Evolutionary conservation across 1,140 invertebrate species (phyloP).

Genomic region (Gyrodactylus salaris): DNA sequence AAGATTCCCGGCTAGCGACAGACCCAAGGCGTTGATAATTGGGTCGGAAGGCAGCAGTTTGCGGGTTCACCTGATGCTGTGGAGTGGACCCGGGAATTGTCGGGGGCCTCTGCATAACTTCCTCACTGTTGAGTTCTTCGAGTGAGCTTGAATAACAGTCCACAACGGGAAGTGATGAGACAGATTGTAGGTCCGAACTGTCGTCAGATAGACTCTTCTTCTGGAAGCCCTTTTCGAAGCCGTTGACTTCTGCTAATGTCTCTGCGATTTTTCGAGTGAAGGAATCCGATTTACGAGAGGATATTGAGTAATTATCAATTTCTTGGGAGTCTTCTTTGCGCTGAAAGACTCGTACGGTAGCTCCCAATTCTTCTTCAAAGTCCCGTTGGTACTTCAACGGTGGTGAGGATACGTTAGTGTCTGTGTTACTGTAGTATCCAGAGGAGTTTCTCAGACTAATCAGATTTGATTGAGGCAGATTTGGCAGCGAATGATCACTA

Average conservation of each 20-base stretch:
- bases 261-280: not conserved
- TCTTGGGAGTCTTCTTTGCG: not conserved
- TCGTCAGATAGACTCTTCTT: not conserved
- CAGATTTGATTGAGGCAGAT: too few relatives aligned
- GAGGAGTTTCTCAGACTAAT: not conserved
- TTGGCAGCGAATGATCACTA: too few relatives aligned
- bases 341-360: not conserved
- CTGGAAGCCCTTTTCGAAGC: not conserved
- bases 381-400: not conserved
- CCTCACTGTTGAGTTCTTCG: not conserved
- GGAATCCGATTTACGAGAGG: not conserved
- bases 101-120: not conserved
- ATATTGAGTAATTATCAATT: not conserved
- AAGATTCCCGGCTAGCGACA: not conserved
- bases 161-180: not conserved
- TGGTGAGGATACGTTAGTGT: not conserved
- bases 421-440: not conserved
- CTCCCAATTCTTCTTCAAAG: not conserved
- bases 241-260: not conserved
- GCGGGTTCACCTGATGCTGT: not conserved
- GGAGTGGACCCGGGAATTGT: not conserved
- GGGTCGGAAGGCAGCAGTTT: not conserved
- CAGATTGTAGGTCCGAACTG: not conserved
- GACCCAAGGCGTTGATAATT: not conserved
- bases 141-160: not conserved